phyloP scores from a whole-genome alignment of 2,113 vertebrate species.

The Psilopsiagon aurifrons region DNA sequence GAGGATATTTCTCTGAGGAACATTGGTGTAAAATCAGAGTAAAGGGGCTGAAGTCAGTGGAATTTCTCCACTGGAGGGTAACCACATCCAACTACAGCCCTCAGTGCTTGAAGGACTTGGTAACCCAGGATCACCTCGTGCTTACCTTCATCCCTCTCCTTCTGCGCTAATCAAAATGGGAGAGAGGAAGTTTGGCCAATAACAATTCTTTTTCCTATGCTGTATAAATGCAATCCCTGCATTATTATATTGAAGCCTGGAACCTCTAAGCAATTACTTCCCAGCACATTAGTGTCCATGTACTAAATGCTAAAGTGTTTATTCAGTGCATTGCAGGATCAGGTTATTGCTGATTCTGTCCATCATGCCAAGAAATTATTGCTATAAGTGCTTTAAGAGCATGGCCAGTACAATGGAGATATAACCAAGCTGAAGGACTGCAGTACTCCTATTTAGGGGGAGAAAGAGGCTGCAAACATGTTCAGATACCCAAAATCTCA shows the following conservation, averaged over 20 bases:
- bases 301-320: conserved; percentile 75
- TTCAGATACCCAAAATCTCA: conserved; percentile 39
- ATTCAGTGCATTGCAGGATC: conserved; percentile 71
- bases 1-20: conserved; percentile 7
- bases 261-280: conserved; percentile 74
- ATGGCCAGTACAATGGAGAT: conserved; percentile 18
- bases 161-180: conserved; percentile 42
- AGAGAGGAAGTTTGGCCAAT: conserved; percentile 17
- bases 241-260: conserved; percentile 65
- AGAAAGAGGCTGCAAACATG: not conserved
- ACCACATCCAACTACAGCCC: not conserved
- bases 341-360: conserved; percentile 74
- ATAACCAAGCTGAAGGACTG: not conserved
- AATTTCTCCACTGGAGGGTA: not conserved
- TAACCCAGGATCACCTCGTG: not conserved
- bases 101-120: not conserved
- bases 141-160: not conserved
- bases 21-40: not conserved
- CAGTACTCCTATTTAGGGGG: not conserved
- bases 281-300: conserved; percentile 60
- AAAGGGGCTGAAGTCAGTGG: not conserved
- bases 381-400: conserved; percentile 67
- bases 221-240: conserved; percentile 62
- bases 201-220: not conserved
- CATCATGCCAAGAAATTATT: conserved; percentile 65